These are phyloP conservation scores for Nomia melanderi DNA, from an alignment of 1,140 invertebrate genomes.

Conservation along the genomic window DNA sequence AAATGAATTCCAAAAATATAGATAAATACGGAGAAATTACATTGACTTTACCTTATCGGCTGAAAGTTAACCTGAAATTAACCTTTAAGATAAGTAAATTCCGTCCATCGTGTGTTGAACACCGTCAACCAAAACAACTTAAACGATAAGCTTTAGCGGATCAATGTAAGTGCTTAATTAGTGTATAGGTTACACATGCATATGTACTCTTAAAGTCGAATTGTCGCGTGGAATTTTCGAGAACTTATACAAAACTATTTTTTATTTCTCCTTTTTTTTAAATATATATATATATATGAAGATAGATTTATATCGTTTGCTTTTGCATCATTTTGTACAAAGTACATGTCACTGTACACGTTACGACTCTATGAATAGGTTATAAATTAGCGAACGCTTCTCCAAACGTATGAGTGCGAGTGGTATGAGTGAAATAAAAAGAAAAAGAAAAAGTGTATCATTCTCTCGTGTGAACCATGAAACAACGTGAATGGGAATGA, in stretches of 20 bases:
- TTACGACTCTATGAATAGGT: too few relatives aligned
- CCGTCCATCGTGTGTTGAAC: conserved; percentile 2
- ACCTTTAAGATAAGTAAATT: neutral
- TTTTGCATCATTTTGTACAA: conserved; percentile 31
- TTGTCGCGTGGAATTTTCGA: neutral
- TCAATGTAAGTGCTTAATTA: neutral
- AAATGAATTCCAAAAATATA: too few relatives aligned
- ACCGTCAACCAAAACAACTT: too few relatives aligned
- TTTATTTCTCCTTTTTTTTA: conserved; percentile 21
- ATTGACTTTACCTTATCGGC: too few relatives aligned
- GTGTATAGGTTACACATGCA: neutral
- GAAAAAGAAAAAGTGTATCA: neutral
- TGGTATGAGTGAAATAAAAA: neutral
- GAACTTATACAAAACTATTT: conserved; percentile 24
- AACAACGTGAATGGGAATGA: conserved; percentile 25
- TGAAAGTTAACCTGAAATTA: neutral
- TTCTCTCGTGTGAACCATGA: conserved; percentile 21
- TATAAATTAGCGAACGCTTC: neutral
- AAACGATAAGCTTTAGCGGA: too few relatives aligned
- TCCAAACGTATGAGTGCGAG: neutral
- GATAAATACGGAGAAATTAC: too few relatives aligned
- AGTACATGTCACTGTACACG: neutral
- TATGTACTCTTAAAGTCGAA: neutral
- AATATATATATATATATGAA: conserved; percentile 3
- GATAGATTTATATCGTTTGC: neutral